phyloP scores from a whole-genome alignment of 2,797 vertebrate genomes.

The Salarias fasciatus region DNA sequence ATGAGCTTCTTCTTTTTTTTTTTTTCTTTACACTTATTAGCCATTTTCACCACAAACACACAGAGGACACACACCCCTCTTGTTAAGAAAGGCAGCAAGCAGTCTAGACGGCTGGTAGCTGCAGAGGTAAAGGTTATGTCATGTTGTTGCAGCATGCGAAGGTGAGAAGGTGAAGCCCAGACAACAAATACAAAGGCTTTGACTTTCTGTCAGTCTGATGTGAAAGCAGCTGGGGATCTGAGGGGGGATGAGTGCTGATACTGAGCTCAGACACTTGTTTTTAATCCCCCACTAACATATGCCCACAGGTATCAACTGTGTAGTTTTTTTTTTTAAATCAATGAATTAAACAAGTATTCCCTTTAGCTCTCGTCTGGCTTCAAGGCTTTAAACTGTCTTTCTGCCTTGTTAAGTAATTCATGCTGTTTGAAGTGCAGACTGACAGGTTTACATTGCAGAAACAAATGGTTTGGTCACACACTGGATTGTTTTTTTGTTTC shows the following conservation, averaged over 20 bases:
- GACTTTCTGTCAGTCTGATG: conserved; percentile 3
- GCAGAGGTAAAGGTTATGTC: background rate
- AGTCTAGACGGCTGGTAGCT: background rate
- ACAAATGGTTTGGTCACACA: background rate
- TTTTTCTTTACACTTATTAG: too few relatives aligned
- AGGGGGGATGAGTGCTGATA: background rate
- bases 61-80: background rate
- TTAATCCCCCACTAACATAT: background rate
- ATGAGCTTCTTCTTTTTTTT: too few relatives aligned
- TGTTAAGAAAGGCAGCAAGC: background rate
- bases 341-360: background rate
- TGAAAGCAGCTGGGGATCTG: background rate
- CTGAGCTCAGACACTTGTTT: background rate
- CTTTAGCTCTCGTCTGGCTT: background rate
- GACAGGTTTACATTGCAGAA: conserved; percentile 6
- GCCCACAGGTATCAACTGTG: background rate
- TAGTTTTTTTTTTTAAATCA: background rate
- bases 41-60: conserved; percentile 5
- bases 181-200: background rate
- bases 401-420: conserved; percentile 6
- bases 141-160: background rate
- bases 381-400: conserved; percentile 11
- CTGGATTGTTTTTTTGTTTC: background rate
- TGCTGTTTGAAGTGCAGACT: conserved; percentile 5
- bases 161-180: background rate